Evolutionary conservation across 2,888 invertebrate genomes (phyloP), one percentile per base, ranked within the genome.

Genomic region (Acrobasis suavella): DNA sequence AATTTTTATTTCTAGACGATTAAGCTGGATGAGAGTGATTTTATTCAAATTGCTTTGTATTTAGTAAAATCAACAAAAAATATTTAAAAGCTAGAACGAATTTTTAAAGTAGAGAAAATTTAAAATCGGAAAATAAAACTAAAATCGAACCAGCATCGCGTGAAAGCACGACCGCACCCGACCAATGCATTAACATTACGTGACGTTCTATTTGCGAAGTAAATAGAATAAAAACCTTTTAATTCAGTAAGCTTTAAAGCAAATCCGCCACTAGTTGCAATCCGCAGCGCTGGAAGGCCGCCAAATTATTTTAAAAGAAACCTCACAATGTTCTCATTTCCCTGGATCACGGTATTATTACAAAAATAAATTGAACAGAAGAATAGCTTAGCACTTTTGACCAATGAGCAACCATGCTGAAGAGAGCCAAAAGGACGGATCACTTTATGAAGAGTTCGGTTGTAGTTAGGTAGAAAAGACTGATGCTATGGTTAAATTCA

Each of bases 221-320:
- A 80, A 84, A 82, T 83, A 79, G 77, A 81, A 77, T 75, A 67
- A 76, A 75, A 75, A 80, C 81, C 79, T 81, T 82, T 85, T 85
- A 85, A 84, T 82, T 78, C 77, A 71, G 72, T 73, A 73, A 72
- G 80, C 78, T 82, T 85, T 85, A 84, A 78, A 82, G 82, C 77
- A 80, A 85, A 85, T 81, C 85, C 80, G 78, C 89, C 89, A 91
- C 89, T 86, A 89, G 90, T 91, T 90, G 90, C 89, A 73, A 86
- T 73, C 71, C 73, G 68, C 75, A 73, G 72, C 72, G 72, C 79
- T 91, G 91, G 91, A 88, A 62, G 64, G 62, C 66, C 63, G 82
- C 91, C 91, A 91, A 89, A 89, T 90, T 87, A 90, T 90, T 90
- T 89, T 85, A 80, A 88, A 89, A 89, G 84, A 83, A 88, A 85